Evolutionary conservation across 35 echinoderm and acorn worm genomes (phyloP).

Genomic region (Stichopus chloronotus): DNA sequence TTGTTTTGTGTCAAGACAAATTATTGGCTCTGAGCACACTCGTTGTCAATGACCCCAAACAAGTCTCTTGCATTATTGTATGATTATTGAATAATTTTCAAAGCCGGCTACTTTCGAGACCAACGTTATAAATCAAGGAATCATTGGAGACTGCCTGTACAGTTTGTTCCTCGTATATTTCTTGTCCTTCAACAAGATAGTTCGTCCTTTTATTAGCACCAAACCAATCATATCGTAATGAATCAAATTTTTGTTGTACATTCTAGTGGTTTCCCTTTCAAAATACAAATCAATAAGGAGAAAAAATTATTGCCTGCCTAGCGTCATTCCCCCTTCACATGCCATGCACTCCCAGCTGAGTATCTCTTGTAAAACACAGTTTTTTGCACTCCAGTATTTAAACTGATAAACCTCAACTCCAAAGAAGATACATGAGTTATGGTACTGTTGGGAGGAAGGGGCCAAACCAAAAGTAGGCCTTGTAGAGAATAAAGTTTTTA

Average conservation of each 20-base stretch:
- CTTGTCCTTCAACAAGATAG: conserved; percentile 17
- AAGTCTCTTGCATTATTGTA: background rate
- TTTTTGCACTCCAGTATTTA: conserved; percentile 24
- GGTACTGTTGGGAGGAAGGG: conserved; percentile 34
- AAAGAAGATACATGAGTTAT: conserved; percentile 19
- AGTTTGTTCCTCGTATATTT: background rate
- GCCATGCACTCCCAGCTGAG: background rate
- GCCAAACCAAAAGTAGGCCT: conserved; percentile 7
- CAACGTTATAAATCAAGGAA: background rate
- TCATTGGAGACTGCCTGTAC: background rate
- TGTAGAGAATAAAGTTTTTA: conserved; percentile 8
- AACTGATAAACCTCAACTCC: conserved; percentile 16
- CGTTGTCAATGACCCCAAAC: background rate
- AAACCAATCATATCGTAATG: conserved; percentile 44
- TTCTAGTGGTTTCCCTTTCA: conserved; percentile 8
- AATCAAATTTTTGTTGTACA: conserved; percentile 33
- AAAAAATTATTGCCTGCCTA: conserved; percentile 22
- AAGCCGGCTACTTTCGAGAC: background rate
- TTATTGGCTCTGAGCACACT: no score
- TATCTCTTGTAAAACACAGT: conserved; percentile 18
- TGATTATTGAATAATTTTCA: background rate
- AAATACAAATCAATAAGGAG: conserved; percentile 25
- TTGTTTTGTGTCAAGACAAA: background rate
- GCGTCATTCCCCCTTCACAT: background rate
- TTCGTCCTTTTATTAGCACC: conserved; percentile 38